Conservation (phyloP, 2,797 vertebrate genomes). For the Pangasius djambal region DNA sequence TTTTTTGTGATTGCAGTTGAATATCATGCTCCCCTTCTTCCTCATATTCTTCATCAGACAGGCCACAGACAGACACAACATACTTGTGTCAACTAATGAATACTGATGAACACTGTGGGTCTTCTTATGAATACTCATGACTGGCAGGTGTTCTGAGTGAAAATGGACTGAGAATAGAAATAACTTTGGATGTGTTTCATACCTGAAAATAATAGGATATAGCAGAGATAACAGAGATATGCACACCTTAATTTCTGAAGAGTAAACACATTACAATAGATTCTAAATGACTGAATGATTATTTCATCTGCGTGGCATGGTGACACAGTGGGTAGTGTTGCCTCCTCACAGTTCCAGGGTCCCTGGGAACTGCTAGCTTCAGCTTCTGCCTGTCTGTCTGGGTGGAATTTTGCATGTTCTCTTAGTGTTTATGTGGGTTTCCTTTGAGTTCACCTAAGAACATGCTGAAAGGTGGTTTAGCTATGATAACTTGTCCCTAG, state of each 20-base stretch:
- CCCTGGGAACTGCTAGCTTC: not conserved
- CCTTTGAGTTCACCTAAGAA: not conserved
- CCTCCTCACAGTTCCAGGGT: not conserved
- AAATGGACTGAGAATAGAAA: not conserved
- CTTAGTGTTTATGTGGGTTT: not conserved
- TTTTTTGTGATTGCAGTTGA: not conserved
- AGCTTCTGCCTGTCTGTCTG: not conserved
- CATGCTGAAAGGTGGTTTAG: not conserved
- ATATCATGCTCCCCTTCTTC: not conserved
- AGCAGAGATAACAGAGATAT: not conserved
- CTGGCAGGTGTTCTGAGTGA: not conserved
- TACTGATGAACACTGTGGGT: not conserved
- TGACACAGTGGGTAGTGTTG: too few species aligned
- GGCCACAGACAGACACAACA: not conserved
- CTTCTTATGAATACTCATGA: constrained; percentile 10
- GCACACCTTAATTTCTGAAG: not conserved
- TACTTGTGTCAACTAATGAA: constrained; percentile 8
- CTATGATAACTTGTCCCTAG: not conserved
- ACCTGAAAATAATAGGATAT: not conserved
- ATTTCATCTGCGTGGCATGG: not conserved
- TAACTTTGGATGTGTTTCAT: not conserved
- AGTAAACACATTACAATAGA: constrained; percentile 10
- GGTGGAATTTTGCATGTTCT: not conserved
- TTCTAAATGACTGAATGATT: not conserved
- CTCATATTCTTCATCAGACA: not conserved